These are phyloP conservation scores for Zaprionus camerounensis DNA, from an alignment of 1,140 invertebrate species.

Conservation along the genomic window DNA sequence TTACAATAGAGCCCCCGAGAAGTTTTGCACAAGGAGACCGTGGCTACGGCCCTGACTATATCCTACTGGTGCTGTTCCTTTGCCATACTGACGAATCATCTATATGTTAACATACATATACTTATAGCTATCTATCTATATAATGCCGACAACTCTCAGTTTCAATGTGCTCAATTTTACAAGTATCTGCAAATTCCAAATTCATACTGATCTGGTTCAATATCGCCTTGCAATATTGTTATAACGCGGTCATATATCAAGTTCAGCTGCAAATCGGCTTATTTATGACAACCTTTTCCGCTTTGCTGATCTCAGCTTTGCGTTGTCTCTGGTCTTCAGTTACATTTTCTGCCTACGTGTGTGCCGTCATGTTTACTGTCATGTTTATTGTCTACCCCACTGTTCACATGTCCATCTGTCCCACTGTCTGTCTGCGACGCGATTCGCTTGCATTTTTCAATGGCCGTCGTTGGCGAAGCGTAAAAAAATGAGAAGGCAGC, in stretches of 20 bases:
- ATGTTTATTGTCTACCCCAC: background rate
- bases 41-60: no score
- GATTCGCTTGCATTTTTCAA: conserved; percentile 15
- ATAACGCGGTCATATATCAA: conserved; percentile 1
- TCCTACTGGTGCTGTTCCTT: no score
- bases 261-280: background rate
- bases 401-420: conserved; percentile 6
- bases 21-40: no score
- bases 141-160: no score
- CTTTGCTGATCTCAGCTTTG: conserved; percentile 29
- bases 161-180: no score
- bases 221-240: background rate
- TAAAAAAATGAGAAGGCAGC: conserved; percentile 29
- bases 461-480: conserved; percentile 14
- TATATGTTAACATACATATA: no score
- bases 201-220: no score
- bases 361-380: conserved; percentile 61
- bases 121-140: no score
- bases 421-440: background rate
- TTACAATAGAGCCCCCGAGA: no score
- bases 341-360: conserved; percentile 66
- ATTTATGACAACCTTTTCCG: conserved; percentile 25
- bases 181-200: no score
- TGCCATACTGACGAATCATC: no score
- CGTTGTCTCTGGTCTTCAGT: conserved; percentile 42